These are phyloP conservation scores for Anthopleura xanthogrammica DNA, from an alignment of 92 coral and sea anemone genomes.

Conservation along the genomic window DNA sequence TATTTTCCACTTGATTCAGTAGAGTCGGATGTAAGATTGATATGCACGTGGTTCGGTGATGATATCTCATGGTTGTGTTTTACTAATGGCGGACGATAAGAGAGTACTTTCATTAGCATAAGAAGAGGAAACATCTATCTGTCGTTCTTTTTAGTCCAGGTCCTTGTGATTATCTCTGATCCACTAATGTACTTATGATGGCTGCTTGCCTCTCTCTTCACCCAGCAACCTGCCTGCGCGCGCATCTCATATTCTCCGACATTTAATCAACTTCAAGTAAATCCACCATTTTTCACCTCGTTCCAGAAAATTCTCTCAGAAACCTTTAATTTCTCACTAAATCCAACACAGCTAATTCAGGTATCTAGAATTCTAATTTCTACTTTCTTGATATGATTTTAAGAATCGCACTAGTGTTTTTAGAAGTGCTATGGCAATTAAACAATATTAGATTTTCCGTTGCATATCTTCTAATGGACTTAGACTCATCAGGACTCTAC, in stretches of 20 bases:
- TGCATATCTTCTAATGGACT: constrained; percentile 1
- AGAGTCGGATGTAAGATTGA: not conserved
- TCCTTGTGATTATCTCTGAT: constrained; percentile 1
- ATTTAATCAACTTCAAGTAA: not conserved
- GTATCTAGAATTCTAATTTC: not conserved
- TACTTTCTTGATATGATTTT: not conserved
- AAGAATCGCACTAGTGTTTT: not conserved
- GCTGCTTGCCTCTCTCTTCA: not conserved
- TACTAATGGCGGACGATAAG: constrained; percentile 8
- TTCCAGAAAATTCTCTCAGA: not conserved
- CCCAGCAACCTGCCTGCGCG: not conserved
- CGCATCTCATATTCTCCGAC: not conserved
- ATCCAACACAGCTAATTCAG: not conserved
- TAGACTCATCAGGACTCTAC: not conserved
- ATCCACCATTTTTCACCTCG: not conserved
- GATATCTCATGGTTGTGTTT: not conserved
- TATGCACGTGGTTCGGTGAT: not conserved
- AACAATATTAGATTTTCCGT: constrained; percentile 6
- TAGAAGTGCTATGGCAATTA: not conserved
- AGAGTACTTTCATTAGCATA: constrained; percentile 5
- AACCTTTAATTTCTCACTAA: not conserved
- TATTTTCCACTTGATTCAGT: not conserved
- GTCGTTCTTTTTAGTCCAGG: not conserved
- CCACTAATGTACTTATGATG: constrained; percentile 4
- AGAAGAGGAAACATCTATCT: constrained; percentile 3